Base-by-base conservation (phyloP, 2,888 invertebrate genomes). In the Crossocerus cetratus region DNA sequence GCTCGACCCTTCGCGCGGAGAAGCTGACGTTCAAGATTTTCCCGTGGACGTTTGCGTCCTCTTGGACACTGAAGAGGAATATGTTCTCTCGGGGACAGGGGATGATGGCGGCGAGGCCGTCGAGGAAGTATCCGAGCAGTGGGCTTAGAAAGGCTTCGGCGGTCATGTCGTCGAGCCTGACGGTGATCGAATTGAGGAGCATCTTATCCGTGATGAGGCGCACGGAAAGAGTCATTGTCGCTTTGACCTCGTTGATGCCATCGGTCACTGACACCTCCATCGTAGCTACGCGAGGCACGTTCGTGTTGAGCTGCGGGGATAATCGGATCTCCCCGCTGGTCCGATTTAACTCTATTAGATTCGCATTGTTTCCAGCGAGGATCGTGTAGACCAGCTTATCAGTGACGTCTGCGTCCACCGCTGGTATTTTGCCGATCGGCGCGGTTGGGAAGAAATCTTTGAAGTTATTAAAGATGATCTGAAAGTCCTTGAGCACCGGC, bases 181-280 rank as follows among this genome's bases (percentile, higher is more conserved):
- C 96, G 0, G 98, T 98, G 53, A 99, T 97, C 0, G 98, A 98
- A 90, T 97, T 98, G 86, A 95, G 94, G 1, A 99, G 91, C 97
- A 99, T 98, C 82, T 97, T 96, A 87, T 97, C 97, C 0, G 98
- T 98, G 71, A 99, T 96, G 32, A 98, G 92, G 0, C 97, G 93
- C 0, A 98, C 98, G 0, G 95, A 94, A 0, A 99, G 92, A 72
- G 96, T 96, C 96, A 98, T 98, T 82, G 96, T 94, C 0, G 98
- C 97, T 90, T 96, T 96, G 0, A 96, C 95, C 90, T 97, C 97
- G 90, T 99, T 98, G 8, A 97, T 94, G 0, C 98, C 98, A 91
- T 99, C 99, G 74, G 96, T 94, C 0, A 98, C 98, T 23, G 96
- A 96, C 32, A 99, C 95, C 90, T 97, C 97, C 96, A 99, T 97